Conservation (phyloP, 2,113 vertebrate genomes). For the Gnathonemus echidnorhynchus region DNA sequence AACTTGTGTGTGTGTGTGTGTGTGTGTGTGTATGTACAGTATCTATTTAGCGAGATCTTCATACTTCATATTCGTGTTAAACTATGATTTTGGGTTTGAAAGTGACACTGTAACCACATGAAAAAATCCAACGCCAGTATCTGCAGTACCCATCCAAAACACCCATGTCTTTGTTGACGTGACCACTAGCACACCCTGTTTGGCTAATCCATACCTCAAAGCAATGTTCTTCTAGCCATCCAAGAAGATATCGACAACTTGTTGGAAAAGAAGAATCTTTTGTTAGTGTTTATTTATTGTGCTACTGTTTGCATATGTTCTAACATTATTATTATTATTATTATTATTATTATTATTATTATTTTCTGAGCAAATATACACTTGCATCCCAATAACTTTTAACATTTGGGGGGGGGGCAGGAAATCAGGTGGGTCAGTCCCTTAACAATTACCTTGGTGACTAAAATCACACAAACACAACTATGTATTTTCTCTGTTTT, state of each 20-base stretch:
- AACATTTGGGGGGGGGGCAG: not conserved
- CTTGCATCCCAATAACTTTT: not conserved
- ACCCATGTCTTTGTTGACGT: not conserved
- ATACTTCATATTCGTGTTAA: too few relatives aligned
- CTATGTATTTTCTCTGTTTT: not conserved
- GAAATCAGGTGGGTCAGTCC: not conserved
- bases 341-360: not conserved
- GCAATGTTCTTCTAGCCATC: not conserved
- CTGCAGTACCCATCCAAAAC: not conserved
- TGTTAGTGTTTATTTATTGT: not conserved
- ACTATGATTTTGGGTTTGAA: too few relatives aligned
- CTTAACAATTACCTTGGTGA: not conserved
- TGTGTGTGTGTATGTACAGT: too few relatives aligned
- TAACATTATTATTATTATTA: too few relatives aligned
- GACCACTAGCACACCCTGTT: not conserved
- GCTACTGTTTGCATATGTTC: not conserved
- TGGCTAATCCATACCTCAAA: not conserved
- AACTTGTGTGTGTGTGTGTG: too few relatives aligned
- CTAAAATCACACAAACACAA: not conserved
- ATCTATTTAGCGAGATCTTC: too few relatives aligned
- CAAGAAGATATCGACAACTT: not conserved
- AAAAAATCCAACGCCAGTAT: too few relatives aligned
- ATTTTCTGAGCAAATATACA: not conserved
- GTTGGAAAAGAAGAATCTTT: not conserved
- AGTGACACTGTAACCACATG: too few relatives aligned